phyloP scores from a whole-genome alignment of 2,888 invertebrate genomes.

The Sisyra nigra region DNA sequence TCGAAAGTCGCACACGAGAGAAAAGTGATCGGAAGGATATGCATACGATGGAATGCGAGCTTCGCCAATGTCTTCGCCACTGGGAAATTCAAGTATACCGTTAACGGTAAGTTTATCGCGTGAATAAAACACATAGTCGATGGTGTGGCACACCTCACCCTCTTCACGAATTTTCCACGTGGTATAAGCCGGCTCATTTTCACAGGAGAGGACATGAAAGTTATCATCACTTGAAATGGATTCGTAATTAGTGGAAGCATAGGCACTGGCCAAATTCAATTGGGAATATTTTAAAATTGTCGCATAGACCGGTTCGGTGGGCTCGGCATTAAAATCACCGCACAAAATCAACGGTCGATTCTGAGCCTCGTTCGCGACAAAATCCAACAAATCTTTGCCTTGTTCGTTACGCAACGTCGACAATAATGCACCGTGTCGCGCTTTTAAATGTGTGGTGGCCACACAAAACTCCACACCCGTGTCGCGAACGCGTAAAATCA shows the following conservation, averaged over 20 bases:
- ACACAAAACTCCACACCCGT: constrained; percentile 45
- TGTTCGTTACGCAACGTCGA: constrained; percentile 53
- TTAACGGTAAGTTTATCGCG: constrained; percentile 37
- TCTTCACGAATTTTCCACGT: constrained; percentile 62
- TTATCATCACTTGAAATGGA: not conserved
- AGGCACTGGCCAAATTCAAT: constrained; percentile 33
- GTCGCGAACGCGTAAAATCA: constrained; percentile 33
- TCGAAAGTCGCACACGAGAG: constrained; percentile 46
- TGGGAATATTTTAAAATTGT: constrained; percentile 33
- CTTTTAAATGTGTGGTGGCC: constrained; percentile 59
- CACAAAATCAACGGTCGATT: constrained; percentile 44
- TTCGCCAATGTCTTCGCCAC: constrained; percentile 45
- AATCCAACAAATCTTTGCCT: constrained; percentile 46
- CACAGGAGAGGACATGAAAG: constrained; percentile 18
- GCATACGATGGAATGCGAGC: constrained; percentile 46
- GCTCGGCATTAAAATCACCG: constrained; percentile 66
- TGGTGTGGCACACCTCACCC: constrained; percentile 53
- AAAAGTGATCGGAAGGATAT: constrained; percentile 66
- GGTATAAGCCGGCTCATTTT: constrained; percentile 50
- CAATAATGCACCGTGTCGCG: constrained; percentile 46
- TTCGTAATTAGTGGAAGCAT: constrained; percentile 24
- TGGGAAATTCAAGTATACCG: constrained; percentile 40
- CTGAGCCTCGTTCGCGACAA: constrained; percentile 30
- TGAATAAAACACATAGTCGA: constrained; percentile 58
- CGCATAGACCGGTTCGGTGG: constrained; percentile 48